Conservation (phyloP, 2,797 vertebrate genomes). For the Galagoides demidoff region DNA sequence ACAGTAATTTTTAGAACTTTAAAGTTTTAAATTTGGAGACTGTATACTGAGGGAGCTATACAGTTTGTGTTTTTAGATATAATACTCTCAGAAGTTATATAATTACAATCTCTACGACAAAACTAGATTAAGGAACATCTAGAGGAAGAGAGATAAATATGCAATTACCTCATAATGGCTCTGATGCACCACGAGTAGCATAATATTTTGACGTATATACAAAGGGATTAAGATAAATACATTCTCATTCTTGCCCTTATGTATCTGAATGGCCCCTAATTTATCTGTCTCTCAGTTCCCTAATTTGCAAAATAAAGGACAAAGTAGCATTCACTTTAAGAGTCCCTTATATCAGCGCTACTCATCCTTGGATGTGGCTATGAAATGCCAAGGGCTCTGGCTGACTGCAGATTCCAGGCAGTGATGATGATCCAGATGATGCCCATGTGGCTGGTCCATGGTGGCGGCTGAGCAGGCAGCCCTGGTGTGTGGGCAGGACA, state of each 20-base stretch:
- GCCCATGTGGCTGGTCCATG: fast-evolving
- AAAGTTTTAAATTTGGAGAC: not conserved
- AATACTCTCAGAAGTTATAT: not conserved
- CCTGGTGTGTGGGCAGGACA: fast-evolving
- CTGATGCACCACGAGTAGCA: not conserved
- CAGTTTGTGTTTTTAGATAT: not conserved
- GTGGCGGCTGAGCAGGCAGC: fast-evolving
- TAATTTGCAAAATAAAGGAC: not conserved
- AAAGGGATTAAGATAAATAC: not conserved
- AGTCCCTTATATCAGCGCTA: not conserved
- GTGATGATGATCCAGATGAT: no score
- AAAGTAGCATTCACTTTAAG: not conserved
- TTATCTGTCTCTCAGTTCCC: not conserved
- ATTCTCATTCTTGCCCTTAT: not conserved
- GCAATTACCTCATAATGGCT: not conserved
- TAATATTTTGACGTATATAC: not conserved
- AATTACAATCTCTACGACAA: not conserved
- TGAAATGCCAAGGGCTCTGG: not conserved
- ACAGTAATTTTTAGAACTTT: not conserved
- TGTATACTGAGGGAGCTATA: not conserved
- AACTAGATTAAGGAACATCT: not conserved
- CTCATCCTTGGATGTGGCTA: not conserved
- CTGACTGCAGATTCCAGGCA: not conserved
- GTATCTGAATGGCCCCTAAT: not conserved
- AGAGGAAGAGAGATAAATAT: not conserved